Conservation (phyloP, 2,113 vertebrate species). For the human (Homo sapiens) region DNA sequence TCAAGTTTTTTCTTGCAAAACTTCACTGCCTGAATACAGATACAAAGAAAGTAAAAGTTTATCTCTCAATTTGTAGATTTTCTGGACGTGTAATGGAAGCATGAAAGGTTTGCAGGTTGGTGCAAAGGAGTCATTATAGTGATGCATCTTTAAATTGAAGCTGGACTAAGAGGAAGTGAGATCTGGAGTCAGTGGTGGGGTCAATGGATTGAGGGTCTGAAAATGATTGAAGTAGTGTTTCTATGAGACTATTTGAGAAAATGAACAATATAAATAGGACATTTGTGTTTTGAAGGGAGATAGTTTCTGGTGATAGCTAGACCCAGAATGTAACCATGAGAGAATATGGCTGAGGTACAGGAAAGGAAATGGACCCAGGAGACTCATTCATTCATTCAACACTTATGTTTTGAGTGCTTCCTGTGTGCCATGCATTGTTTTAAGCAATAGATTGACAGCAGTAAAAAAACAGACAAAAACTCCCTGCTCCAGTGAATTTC, state of each 20-base stretch:
- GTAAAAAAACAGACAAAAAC: neutral
- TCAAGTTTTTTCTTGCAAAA: neutral
- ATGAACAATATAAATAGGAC: neutral
- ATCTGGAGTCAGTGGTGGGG: neutral
- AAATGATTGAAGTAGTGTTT: neutral
- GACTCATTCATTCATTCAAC: neutral
- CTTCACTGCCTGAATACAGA: neutral
- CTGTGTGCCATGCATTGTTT: neutral
- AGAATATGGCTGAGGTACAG: neutral
- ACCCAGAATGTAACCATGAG: neutral
- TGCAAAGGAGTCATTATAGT: neutral
- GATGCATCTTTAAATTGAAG: neutral
- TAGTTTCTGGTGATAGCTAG: neutral
- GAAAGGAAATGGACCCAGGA: neutral
- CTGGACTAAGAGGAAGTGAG: neutral
- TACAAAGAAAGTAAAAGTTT: neutral
- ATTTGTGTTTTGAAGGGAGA: neutral
- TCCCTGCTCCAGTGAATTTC: neutral
- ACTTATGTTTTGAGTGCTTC: neutral
- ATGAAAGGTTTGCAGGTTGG: neutral
- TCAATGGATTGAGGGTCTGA: neutral
- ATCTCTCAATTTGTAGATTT: neutral
- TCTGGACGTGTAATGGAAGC: neutral
- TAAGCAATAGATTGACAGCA: neutral
- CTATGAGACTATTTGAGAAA: neutral